Percentiles rank a stretch among this genome's conserved stretches.
These are phyloP conservation scores for Agonopterix heracliana DNA, from an alignment of 2,888 invertebrate species.

Conservation along the genomic window DNA sequence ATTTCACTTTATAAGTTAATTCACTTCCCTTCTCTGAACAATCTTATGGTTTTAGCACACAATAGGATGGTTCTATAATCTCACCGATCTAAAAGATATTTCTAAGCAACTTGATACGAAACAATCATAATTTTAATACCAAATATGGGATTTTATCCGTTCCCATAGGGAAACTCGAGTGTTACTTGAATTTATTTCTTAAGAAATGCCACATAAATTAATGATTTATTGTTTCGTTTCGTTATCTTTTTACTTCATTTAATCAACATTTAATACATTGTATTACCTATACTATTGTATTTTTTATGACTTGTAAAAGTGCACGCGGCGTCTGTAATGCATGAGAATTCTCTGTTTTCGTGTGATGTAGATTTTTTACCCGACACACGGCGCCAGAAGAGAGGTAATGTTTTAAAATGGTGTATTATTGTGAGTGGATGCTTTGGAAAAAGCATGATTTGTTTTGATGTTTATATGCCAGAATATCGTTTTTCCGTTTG, in stretches of 20 bases:
- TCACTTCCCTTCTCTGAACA: neutral
- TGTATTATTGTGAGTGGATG: too few species aligned
- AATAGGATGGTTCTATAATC: neutral
- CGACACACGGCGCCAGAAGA: too few species aligned
- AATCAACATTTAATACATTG: too few species aligned
- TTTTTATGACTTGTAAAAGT: neutral
- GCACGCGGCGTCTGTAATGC: neutral
- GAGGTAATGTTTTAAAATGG: too few species aligned
- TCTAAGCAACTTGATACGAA: neutral
- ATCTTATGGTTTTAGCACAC: neutral
- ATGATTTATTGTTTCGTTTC: neutral
- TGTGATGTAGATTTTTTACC: too few species aligned
- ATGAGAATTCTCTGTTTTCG: neutral
- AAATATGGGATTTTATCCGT: slow-evolving; percentile 8
- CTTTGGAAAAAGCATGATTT: too few species aligned
- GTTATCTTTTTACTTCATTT: too few species aligned
- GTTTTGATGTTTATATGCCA: too few species aligned
- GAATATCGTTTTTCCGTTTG: too few species aligned
- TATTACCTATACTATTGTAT: too few species aligned
- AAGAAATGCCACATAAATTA: neutral
- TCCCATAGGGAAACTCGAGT: too few species aligned
- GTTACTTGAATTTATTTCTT: too few species aligned
- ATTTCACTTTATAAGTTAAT: neutral
- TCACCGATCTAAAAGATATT: neutral
- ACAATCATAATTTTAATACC: slow-evolving; percentile 7